Evolutionary conservation across 2,797 vertebrate species (phyloP).

Genomic region (Alfaro cultratus): DNA sequence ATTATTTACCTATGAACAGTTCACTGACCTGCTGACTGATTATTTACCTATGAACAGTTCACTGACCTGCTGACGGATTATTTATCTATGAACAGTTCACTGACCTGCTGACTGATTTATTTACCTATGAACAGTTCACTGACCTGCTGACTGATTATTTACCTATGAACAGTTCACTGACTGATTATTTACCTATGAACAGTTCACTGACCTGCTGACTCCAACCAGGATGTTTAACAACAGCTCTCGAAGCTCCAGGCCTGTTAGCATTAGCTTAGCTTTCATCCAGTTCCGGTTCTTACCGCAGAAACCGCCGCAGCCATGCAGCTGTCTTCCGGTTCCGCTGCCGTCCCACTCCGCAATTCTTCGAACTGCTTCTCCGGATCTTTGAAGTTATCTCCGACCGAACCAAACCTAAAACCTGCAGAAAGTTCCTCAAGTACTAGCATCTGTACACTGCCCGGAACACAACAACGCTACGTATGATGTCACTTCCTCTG

Average conservation of each 20-base stretch:
- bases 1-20: not conserved
- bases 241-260: not conserved
- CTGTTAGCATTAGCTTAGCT: constrained; percentile 57
- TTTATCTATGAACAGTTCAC: not conserved
- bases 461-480: not conserved
- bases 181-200: not conserved
- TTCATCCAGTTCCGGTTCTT: constrained; percentile 30
- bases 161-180: no score
- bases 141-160: no score
- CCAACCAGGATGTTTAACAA: not conserved
- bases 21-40: not conserved
- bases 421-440: no score
- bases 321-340: constrained; percentile 54
- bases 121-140: not conserved
- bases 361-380: rapidly evolving
- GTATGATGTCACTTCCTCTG: constrained; percentile 30
- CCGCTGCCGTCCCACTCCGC: not conserved
- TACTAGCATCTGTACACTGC: not conserved
- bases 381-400: not conserved
- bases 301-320: constrained; percentile 73
- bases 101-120: not conserved
- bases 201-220: not conserved
- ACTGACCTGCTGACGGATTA: not conserved
- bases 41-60: no score
- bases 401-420: not conserved